Percentiles rank a stretch among this genome's conserved stretches.
Conservation (phyloP, 2,888 invertebrate genomes). For the Eurytoma californica region DNA sequence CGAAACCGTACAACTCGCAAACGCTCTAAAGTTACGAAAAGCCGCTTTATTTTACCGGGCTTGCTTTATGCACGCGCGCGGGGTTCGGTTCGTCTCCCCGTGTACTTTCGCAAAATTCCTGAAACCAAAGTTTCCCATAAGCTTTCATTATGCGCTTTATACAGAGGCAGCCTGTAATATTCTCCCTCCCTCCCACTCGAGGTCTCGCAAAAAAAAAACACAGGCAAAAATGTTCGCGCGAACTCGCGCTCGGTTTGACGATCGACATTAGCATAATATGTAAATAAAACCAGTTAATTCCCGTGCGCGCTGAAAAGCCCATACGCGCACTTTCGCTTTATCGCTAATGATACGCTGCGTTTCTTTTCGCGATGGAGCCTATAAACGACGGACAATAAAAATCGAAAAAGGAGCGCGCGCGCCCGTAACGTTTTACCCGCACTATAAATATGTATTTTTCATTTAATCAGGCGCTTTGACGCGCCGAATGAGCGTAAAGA, state of each 20-base stretch:
- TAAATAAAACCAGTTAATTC: slow-evolving; percentile 55
- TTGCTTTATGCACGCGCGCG: neutral
- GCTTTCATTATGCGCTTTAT: slow-evolving; percentile 51
- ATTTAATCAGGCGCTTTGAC: slow-evolving; percentile 18
- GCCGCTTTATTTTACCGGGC: slow-evolving; percentile 41
- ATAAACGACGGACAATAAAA: slow-evolving; percentile 25
- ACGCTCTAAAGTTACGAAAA: slow-evolving; percentile 47
- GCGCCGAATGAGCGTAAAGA: neutral
- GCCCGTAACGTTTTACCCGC: slow-evolving; percentile 5
- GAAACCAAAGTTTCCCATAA: slow-evolving; percentile 47
- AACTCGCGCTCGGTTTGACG: slow-evolving; percentile 41
- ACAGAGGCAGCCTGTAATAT: slow-evolving; percentile 32
- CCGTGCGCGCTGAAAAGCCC: slow-evolving; percentile 7
- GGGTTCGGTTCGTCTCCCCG: neutral
- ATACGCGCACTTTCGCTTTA: slow-evolving; percentile 36
- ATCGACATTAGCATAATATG: slow-evolving; percentile 52
- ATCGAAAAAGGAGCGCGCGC: slow-evolving; percentile 7
- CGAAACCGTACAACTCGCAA: slow-evolving; percentile 41
- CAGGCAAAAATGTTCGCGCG: slow-evolving; percentile 13
- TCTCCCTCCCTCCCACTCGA: neutral
- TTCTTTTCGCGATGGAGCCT: slow-evolving; percentile 28
- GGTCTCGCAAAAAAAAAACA: too few species aligned
- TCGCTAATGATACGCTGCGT: slow-evolving; percentile 42
- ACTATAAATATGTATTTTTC: slow-evolving; percentile 45
- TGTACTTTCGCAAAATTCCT: slow-evolving; percentile 47